Conservation (phyloP, 2,888 invertebrate genomes). For the Hypomecis punctinalis region DNA sequence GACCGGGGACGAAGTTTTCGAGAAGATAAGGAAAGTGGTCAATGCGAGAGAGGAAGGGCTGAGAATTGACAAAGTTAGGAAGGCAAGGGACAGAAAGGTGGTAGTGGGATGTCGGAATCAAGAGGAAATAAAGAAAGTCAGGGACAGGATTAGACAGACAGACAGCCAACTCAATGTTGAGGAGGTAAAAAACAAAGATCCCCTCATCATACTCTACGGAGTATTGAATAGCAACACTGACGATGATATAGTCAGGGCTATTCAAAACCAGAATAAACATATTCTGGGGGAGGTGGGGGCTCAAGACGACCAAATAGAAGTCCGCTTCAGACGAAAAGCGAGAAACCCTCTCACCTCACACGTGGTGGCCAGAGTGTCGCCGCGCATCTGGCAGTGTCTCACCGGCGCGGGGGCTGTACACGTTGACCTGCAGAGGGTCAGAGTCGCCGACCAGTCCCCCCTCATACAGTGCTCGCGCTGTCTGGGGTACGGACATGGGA, state of each 20-base stretch:
- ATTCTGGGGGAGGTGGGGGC: background rate
- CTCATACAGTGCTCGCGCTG: too few relatives aligned
- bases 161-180: background rate
- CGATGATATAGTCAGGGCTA: slow-evolving; percentile 10
- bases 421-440: too few relatives aligned
- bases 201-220: background rate
- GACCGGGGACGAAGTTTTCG: slow-evolving; percentile 15
- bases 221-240: slow-evolving; percentile 10
- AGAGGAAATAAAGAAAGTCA: slow-evolving; percentile 8
- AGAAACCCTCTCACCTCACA: too few relatives aligned
- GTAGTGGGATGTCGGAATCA: slow-evolving; percentile 14
- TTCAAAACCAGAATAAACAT: slow-evolving; percentile 9
- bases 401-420: too few relatives aligned
- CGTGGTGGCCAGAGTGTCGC: too few relatives aligned
- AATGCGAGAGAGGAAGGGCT: slow-evolving; percentile 24
- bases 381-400: too few relatives aligned
- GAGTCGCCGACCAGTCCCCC: too few relatives aligned
- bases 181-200: slow-evolving; percentile 8
- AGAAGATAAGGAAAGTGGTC: slow-evolving; percentile 13
- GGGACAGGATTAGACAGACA: slow-evolving; percentile 1
- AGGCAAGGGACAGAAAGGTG: slow-evolving; percentile 23
- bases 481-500: too few relatives aligned
- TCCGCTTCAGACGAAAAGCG: too few relatives aligned
- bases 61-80: slow-evolving; percentile 12
- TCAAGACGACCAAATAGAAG: background rate